A percentile compares a stretch with the other conserved stretches of the same genome.
phyloP scores from a whole-genome alignment of 2,797 vertebrate species.

The Aldrovandia affinis region DNA sequence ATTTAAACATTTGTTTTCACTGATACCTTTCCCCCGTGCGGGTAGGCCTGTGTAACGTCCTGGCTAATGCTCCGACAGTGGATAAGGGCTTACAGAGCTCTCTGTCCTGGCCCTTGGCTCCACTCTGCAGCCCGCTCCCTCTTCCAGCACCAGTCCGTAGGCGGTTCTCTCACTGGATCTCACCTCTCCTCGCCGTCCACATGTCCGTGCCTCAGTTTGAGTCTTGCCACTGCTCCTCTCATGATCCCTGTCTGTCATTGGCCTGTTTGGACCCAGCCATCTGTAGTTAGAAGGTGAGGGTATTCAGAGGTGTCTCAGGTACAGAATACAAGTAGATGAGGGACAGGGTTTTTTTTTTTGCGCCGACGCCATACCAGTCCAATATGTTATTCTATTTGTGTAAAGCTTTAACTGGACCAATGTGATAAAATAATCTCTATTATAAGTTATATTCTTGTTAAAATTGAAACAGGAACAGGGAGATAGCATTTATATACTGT shows the following conservation, averaged over 20 bases:
- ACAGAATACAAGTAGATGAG: neutral
- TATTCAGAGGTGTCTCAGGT: neutral
- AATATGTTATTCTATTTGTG: neutral
- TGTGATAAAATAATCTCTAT: neutral
- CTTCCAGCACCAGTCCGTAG: neutral
- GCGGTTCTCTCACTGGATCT: neutral
- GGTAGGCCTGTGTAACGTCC: constrained; percentile 10
- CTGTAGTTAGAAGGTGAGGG: neutral
- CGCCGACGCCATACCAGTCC: too few relatives aligned
- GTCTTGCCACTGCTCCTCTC: neutral
- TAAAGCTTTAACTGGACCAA: neutral
- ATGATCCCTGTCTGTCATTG: neutral
- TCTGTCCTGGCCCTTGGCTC: neutral
- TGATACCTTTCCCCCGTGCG: constrained; percentile 10
- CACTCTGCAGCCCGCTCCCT: too few relatives aligned
- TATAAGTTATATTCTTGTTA: too few relatives aligned
- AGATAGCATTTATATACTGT: too few relatives aligned
- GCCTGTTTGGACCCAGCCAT: neutral
- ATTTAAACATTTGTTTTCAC: constrained; percentile 18
- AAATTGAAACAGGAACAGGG: too few relatives aligned
- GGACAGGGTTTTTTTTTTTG: too few relatives aligned
- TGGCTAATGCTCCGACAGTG: constrained; percentile 4
- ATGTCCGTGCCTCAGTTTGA: neutral
- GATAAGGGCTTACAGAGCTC: neutral
- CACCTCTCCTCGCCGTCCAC: neutral